phyloP scores from a whole-genome alignment of 2,888 invertebrate species.

The Diarsia mendica region DNA sequence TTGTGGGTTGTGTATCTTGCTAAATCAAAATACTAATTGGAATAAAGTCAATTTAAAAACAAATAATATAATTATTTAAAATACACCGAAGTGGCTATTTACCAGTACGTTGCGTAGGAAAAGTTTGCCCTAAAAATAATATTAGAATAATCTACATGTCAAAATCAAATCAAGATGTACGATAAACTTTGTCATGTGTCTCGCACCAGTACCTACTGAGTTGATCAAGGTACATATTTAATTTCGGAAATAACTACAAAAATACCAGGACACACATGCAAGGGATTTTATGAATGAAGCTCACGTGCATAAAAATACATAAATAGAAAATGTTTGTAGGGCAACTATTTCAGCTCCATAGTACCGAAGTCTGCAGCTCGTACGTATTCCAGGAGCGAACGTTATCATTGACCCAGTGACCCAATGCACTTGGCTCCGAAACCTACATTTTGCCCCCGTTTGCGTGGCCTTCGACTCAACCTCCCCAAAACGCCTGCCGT shows the following conservation, averaged over 20 bases:
- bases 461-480: conserved; percentile 53
- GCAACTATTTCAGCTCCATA: conserved; percentile 11
- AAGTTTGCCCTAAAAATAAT: too few relatives aligned
- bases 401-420: conserved; percentile 85
- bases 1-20: neutral
- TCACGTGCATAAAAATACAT: neutral
- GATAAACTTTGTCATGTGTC: neutral
- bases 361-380: conserved; percentile 16
- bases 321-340: conserved; percentile 10
- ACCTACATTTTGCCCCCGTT: conserved; percentile 73
- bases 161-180: neutral
- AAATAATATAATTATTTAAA: neutral
- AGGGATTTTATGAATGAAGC: conserved; percentile 10
- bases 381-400: conserved; percentile 40
- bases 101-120: neutral
- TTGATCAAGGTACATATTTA: neutral
- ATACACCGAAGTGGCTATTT: neutral
- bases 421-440: conserved; percentile 87
- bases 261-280: neutral
- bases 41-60: neutral
- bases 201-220: too few relatives aligned
- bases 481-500: conserved; percentile 22
- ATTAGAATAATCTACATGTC: neutral
- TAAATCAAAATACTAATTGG: neutral
- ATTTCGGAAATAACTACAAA: too few relatives aligned